Percentiles rank a stretch among this genome's conserved stretches.
phyloP scores from a whole-genome alignment of 2,888 invertebrate species.

The Drosophila mimica region DNA sequence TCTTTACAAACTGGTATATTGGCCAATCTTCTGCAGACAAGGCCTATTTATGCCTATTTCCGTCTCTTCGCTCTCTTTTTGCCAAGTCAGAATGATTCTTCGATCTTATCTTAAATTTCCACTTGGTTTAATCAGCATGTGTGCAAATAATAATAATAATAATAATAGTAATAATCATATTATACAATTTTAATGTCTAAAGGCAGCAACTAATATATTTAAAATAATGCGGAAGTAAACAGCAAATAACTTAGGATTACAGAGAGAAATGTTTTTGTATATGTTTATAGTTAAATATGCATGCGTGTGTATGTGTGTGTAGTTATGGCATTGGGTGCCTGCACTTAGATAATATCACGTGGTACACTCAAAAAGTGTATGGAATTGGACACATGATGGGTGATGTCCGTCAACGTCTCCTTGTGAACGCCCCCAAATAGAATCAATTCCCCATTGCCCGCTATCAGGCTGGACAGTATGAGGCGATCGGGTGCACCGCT shows the following conservation, averaged over 20 bases:
- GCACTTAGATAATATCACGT: constrained; percentile 88
- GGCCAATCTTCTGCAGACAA: constrained; percentile 2
- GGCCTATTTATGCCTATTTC: neutral
- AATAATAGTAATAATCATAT: constrained; percentile 23
- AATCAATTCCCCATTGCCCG: constrained; percentile 95
- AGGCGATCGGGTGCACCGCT: constrained; percentile 93
- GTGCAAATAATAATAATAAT: constrained; percentile 23
- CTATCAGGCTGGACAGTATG: constrained; percentile 94
- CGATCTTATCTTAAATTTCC: constrained; percentile 10
- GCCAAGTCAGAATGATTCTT: neutral
- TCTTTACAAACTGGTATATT: constrained; percentile 47
- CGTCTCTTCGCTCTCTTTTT: neutral
- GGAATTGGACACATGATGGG: constrained; percentile 91
- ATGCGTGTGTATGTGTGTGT: constrained; percentile 19
- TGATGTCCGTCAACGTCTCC: constrained; percentile 88
- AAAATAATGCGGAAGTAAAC: constrained; percentile 19
- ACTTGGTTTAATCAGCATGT: constrained; percentile 33
- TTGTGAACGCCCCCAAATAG: constrained; percentile 98
- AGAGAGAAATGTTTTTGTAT: constrained; percentile 5
- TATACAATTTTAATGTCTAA: constrained; percentile 50
- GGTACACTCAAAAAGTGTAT: constrained; percentile 91
- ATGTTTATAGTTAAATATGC: constrained; percentile 18
- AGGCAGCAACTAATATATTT: constrained; percentile 37
- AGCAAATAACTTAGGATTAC: constrained; percentile 37
- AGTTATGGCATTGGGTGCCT: constrained; percentile 26